Base-by-base conservation (phyloP, 23 tunicate species). In the Corella eumyota region DNA sequence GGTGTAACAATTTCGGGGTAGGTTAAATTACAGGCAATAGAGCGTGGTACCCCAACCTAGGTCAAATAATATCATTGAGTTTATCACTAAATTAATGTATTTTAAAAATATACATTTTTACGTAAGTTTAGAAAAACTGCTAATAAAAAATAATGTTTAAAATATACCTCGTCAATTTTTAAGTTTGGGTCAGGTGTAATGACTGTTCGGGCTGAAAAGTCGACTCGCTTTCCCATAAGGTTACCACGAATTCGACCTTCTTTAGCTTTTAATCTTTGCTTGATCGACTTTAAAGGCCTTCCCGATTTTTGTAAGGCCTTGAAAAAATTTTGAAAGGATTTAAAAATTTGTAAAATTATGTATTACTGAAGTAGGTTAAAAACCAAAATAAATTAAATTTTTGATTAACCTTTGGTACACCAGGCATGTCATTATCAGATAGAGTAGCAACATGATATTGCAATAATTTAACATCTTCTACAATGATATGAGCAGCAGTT, bases 1-100 rank as follows among this genome's bases (percentile, higher is more conserved):
- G 99, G 95, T 31, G 99, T 93, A 35, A 93, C 99, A 63, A 93
- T 84, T 67, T 93, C 99, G 3, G 99, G 99, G 62, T 93, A 93
- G 45, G 99, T 93, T 60, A 93, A 36, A 58, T 93, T 93, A 63
- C 75, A 69, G 15, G 99, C 99, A 30, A 93, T 93, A 6, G 95
- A 77, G 4, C 99, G 80, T 4, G 99, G 99, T 44, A 93, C 99
- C 17, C 99, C 99, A 58, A 93, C 93, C 90, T 93, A 64, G 3
- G 30, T n/a, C 6, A 34, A 33, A 54, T n/a, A n/a, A n/a, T n/a
- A n/a, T n/a, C n/a, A n/a, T n/a, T n/a, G n/a, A n/a, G n/a, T n/a
- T n/a, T n/a, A n/a, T n/a, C n/a, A n/a, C n/a, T n/a, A n/a, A n/a
- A n/a, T n/a, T n/a, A n/a, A n/a, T n/a, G n/a, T 44, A 44, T 44